Evolutionary conservation across 2,888 invertebrate species (phyloP).

Genomic region (Dusona sp.): DNA sequence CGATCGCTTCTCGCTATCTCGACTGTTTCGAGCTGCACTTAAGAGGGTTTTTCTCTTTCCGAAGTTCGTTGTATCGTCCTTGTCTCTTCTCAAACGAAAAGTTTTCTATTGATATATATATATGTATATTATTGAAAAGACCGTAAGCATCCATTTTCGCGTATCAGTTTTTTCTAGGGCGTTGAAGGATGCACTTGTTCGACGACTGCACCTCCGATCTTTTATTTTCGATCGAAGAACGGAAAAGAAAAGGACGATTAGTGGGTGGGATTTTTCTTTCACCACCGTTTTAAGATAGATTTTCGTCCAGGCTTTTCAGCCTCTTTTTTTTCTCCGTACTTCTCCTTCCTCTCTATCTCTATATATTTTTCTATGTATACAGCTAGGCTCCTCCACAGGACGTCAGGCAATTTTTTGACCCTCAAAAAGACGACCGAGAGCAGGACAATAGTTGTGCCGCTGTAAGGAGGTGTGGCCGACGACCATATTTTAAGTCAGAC

Average conservation of each 20-base stretch:
- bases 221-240: constrained; percentile 23
- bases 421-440: constrained; percentile 51
- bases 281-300: constrained; percentile 18
- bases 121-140: background rate
- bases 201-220: constrained; percentile 18
- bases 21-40: constrained; percentile 79
- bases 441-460: constrained; percentile 78
- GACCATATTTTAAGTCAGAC: constrained; percentile 83
- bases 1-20: constrained; percentile 66
- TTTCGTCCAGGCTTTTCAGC: constrained; percentile 39
- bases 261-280: constrained; percentile 59
- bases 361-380: background rate
- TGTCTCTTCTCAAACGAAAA: constrained; percentile 45
- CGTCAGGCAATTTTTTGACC: constrained; percentile 56
- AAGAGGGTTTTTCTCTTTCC: constrained; percentile 63
- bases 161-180: constrained; percentile 47
- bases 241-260: constrained; percentile 43
- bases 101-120: constrained; percentile 29
- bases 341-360: background rate
- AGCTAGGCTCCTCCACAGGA: constrained; percentile 3
- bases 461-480: constrained; percentile 81
- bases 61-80: constrained; percentile 22
- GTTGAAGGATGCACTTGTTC: constrained; percentile 29
- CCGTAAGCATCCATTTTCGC: constrained; percentile 46
- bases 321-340: background rate